Base-by-base conservation (phyloP, 1,140 invertebrate genomes). In the Aphaenogaster floridana region DNA sequence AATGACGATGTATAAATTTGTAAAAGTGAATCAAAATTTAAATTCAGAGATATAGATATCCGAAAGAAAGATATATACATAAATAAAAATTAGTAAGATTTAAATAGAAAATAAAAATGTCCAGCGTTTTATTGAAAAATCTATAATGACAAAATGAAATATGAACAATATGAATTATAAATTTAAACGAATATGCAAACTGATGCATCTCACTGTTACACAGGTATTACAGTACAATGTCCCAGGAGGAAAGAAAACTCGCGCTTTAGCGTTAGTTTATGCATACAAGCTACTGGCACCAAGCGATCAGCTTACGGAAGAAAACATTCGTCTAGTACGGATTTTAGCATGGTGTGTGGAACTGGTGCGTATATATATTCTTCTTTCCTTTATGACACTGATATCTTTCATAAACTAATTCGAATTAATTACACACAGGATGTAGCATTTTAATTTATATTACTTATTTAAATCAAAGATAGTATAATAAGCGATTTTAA, bases 321-420 rank as follows among this genome's bases (percentile, higher is more conserved):
- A 99, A 91, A 98, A 98, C 91, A 94, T 99, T 50, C 96, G 97
- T 91, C 93, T 97, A 42, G 98, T 98, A 0, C 97, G 98, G 87
- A 97, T 99, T 86, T 96, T 99, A 91, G 99, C 98, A 81, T 99
- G 99, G 99, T 99, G 98, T 94, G 96, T 98, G 68, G 99, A 99
- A 97, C 97, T 99, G 97, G 98, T 99, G 95, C 96, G 96, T 95
- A 91, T 63, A 36, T 57, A 76, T 81, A 50, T 28, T 34, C 1
- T 78, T 0, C 28, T 87, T 9, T 76, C 57, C 52, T 91, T 83
- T 74, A 11, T 57, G 13, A 52, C 0, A 66, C 3, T 36, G 2
- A 78, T 42, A 17, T 63, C 34, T 52, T 17, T 34, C 0, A n/a
- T 57, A 42, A 13, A 59, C 6, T 5, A n/a, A 66, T 54, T 52